These are phyloP conservation scores for Dynastes tityus DNA, from an alignment of 2,888 invertebrate species.

Conservation along the genomic window DNA sequence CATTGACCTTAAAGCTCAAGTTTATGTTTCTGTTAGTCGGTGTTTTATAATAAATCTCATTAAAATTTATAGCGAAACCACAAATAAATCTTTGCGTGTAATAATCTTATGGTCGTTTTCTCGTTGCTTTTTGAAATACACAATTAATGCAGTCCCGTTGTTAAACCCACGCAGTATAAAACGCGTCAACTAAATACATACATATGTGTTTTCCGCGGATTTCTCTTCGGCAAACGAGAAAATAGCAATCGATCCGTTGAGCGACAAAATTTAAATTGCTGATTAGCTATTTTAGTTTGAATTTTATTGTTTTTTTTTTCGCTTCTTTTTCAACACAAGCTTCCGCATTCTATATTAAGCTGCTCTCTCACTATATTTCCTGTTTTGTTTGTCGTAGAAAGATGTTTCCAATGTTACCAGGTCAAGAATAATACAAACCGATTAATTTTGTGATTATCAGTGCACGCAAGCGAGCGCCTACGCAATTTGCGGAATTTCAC, in stretches of 20 bases:
- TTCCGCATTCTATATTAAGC: slow-evolving; percentile 26
- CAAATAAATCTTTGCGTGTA: no score
- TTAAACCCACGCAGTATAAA: background rate
- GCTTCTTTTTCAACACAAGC: background rate
- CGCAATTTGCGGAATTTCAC: slow-evolving; percentile 31
- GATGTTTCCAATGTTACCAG: slow-evolving; percentile 17
- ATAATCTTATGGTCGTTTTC: no score
- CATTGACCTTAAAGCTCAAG: no score
- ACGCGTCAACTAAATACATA: background rate
- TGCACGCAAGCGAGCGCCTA: slow-evolving; percentile 2
- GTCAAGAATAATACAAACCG: slow-evolving; percentile 23
- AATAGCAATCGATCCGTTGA: background rate
- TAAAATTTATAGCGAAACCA: no score
- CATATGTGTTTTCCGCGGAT: background rate
- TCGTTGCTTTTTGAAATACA: no score
- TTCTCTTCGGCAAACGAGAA: background rate
- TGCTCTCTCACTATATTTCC: background rate
- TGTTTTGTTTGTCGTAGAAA: background rate
- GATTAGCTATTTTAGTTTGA: slow-evolving; percentile 9
- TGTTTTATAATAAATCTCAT: no score
- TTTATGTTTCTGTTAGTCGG: no score
- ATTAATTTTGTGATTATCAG: background rate
- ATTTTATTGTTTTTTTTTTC: slow-evolving; percentile 10
- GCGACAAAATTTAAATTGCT: slow-evolving; percentile 24
- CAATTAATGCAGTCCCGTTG: no score